Conservation (phyloP, 2,888 invertebrate species). For the Sarcophaga subvicina region DNA sequence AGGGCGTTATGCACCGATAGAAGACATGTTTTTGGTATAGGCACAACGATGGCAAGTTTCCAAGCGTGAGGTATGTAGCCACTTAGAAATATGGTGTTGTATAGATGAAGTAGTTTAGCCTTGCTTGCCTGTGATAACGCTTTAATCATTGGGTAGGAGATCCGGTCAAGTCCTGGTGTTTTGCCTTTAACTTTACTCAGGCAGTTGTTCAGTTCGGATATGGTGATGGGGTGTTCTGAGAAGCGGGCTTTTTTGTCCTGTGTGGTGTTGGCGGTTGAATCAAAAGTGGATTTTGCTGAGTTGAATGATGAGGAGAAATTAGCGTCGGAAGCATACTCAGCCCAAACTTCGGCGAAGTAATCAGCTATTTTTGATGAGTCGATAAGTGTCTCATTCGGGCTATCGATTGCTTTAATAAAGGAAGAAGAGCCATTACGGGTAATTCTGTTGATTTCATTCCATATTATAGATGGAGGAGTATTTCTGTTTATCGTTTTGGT, state of each 20-base stretch:
- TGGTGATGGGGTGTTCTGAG: background rate
- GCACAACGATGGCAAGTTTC: no score
- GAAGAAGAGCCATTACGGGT: background rate
- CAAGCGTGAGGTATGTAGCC: no score
- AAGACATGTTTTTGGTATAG: no score
- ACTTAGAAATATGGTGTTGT: background rate
- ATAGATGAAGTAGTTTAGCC: background rate
- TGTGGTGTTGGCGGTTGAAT: background rate
- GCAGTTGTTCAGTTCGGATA: background rate
- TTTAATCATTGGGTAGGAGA: background rate
- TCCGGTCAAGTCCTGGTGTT: background rate
- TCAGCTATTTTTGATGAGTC: background rate
- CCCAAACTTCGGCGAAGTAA: background rate
- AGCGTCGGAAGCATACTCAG: no score
- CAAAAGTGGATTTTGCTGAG: background rate
- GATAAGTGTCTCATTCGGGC: background rate
- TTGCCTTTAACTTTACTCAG: background rate
- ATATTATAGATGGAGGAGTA: slow-evolving; percentile 22
- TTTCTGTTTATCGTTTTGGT: slow-evolving; percentile 37
- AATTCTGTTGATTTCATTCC: slow-evolving; percentile 28
- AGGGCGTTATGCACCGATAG: background rate
- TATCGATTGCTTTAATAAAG: slow-evolving; percentile 8
- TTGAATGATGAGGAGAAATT: background rate
- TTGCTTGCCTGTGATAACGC: background rate
- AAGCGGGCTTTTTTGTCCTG: background rate